Base-by-base conservation (phyloP, 1,140 invertebrate species). In the Parapsyche elsis region DNA sequence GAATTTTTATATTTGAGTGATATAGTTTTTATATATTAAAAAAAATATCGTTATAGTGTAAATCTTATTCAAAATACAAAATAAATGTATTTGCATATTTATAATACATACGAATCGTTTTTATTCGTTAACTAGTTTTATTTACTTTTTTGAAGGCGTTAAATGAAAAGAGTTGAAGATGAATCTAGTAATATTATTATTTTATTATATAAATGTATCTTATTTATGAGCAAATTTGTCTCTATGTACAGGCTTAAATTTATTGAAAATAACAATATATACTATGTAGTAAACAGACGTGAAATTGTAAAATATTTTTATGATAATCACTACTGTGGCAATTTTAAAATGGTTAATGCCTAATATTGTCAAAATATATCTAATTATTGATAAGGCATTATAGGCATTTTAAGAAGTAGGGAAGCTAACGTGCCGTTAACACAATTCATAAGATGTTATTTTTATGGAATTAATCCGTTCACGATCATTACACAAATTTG, bases 351-450 rank as follows among this genome's bases (percentile, higher is more conserved):
- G 45, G 45, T 78, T 78, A 71, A 78, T 59, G 64, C 77, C 77
- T 81, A 81, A 81, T 81, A 81, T 81, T 81, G 81, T 81, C 81
- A 71, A 81, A 81, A 81, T 81, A 57, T 57, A 78, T 81, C 80
- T 81, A 79, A 75, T 79, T 79, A 79, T 71, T 64, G 61, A 78
- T 81, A 81, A 81, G 81, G 81, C 81, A 81, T 77, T 64, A 77
- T 44, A 77, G 75, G 75, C 49, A 77, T 77, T 46, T 38, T 75
- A 44, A 14, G 70, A 44, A 71, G 26, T 71, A 71, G 24, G n/a
- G 61, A 26, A 67, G 19, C 9, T 21, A 46, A 73, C 16, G 38
- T 73, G 71, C 71, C 19, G 16, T 49, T 12, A 73, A 73, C 2
- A 53, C 10, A 12, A 53, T 14, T 53, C 4, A 53, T 53, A 53